Base-by-base conservation (phyloP, 1,140 invertebrate genomes). In the Sycophaga agraensis region DNA sequence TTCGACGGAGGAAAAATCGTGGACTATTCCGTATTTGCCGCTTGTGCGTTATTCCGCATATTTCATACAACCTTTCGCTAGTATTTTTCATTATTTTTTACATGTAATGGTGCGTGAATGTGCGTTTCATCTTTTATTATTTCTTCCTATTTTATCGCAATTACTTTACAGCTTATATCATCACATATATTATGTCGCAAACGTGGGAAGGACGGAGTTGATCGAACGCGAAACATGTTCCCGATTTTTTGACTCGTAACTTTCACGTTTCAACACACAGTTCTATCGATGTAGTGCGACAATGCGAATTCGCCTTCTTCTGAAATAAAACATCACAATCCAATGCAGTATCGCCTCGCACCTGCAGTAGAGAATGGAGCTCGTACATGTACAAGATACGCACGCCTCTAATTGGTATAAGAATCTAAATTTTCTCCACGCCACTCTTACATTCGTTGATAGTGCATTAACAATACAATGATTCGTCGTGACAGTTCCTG, bases 181-280 rank as follows among this genome's bases (percentile, higher is more conserved):
- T 55, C 42, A 46, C 58, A 37, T 53, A 53, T 28, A 48, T 19
- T 40, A 31, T 11, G 42, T 17, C 24, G 37, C 16, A 56, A 56
- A 62, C 45, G 42, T 42, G 37, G 46, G 46, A 62, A 56, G 60
- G 60, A 62, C 60, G 60, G 60, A 62, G 60, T 56, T 50, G 53
- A 50, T 56, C 53, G 37, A 56, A 56, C 35, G 43, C 42, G 35
- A 40, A 43, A 59, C n/a, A 16, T 17, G 11, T 31, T 58, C 14
- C n/a, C 24, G 8, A 54, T 40, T 58, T 14, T 4, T 48, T n/a
- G n/a, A n/a, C n/a, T 17, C 14, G 45, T 34, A 49, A 57, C 22
- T 35, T 26, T 57, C 11, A 17, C 31, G 28, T 45, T 54, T 22
- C 12, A 50, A 21, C 9, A 37, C 39, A 40, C 21, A n/a, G n/a